A percentile compares a stretch with the other conserved stretches of the same genome.
phyloP scores from a whole-genome alignment of 2,888 invertebrate genomes.

The Celastrina argiolus region DNA sequence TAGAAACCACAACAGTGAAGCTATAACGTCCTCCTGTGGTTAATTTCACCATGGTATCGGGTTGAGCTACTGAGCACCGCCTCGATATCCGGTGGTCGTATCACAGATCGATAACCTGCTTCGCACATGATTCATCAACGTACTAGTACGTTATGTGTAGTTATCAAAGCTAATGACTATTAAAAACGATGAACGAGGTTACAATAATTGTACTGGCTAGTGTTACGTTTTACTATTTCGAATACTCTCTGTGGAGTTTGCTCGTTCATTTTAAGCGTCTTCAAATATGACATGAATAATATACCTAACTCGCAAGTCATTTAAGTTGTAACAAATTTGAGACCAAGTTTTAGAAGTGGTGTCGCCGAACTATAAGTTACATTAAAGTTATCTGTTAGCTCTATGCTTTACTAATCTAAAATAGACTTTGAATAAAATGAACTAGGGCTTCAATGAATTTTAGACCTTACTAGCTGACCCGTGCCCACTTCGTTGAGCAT shows the following conservation, averaged over 20 bases:
- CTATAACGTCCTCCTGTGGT: background rate
- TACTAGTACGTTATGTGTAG: slow-evolving; percentile 31
- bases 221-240: background rate
- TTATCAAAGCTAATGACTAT: slow-evolving; percentile 11
- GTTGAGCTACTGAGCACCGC: background rate
- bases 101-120: slow-evolving; percentile 72
- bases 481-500: too few relatives aligned
- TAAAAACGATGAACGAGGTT: slow-evolving; percentile 6
- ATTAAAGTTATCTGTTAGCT: too few relatives aligned
- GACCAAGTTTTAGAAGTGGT: too few relatives aligned
- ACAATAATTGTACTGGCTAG: background rate
- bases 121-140: slow-evolving; percentile 53
- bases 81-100: background rate
- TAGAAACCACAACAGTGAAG: background rate
- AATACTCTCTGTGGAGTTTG: background rate
- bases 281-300: too few relatives aligned
- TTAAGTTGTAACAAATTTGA: too few relatives aligned
- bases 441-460: too few relatives aligned
- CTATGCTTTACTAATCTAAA: too few relatives aligned
- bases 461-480: too few relatives aligned
- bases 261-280: too few relatives aligned
- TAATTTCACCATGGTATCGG: slow-evolving; percentile 4
- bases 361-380: too few relatives aligned
- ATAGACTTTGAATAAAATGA: too few relatives aligned
- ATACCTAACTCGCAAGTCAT: too few relatives aligned